Evolutionary conservation across 2,888 invertebrate genomes (phyloP), one percentile per base, ranked within the genome.

Genomic region (Silvanus unidentatus): DNA sequence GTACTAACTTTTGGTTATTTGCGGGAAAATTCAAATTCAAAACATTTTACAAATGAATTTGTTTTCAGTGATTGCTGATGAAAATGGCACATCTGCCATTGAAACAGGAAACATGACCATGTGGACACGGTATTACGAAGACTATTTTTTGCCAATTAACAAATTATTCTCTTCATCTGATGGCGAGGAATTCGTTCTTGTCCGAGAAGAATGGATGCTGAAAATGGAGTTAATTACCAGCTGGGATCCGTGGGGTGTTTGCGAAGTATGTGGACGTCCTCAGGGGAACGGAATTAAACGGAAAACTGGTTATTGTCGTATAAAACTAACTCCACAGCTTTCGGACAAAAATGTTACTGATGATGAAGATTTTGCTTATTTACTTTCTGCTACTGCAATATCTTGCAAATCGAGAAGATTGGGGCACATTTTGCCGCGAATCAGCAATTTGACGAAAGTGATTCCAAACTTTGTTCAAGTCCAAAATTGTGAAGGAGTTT

Each of bases 221-320:
- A 63, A 59, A 40, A 64, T 78, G 42, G 74, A 75, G 60, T 49
- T 78, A 27, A 56, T 71, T 14, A 75, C 75, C 2, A 70, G 74
- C 54, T 79, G 78, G 79, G 72, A 70, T 42, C 57, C 69, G 2
- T 79, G 78, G 77, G 64, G 77, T 2, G 59, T 67, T n/a, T 81
- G 81, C 56, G 72, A 75, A 53, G 64, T 71, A 13, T 75, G 77
- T 51, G 66, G 69, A 8, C 55, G 67, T 38, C 64, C 69, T 6
- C 64, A 64, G 49, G 66, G 66, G 15, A 58, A 68, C 36, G 75
- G 77, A 29, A 50, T 69, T 32, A 66, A 61, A 56, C 69, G 69
- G 36, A 72, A 74, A 50, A 64, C 61, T 42, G 79, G 77, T 10
- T 70, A 65, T 35, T 81, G 80, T 58, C 69, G 76, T 50, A 57